Conservation (phyloP, 23 tunicate species). For the Oikopleura vanhoeffeni region DNA sequence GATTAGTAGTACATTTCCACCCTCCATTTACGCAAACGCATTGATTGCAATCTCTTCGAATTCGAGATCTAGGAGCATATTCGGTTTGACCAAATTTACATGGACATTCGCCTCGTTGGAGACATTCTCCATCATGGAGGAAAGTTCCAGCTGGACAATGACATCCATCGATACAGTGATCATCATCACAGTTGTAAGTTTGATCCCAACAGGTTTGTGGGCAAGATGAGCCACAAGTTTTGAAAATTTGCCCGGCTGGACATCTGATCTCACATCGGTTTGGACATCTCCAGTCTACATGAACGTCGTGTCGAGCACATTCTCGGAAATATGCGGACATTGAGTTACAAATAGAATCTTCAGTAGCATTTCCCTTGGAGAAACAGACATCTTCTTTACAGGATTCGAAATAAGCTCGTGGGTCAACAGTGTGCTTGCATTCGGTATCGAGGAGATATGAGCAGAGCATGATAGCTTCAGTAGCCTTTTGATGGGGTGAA, state of each 20-base stretch:
- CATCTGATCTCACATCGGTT: conserved; percentile 40
- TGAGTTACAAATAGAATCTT: conserved; percentile 41
- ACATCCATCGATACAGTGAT: conserved; percentile 97
- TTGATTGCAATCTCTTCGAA: conserved; percentile 94
- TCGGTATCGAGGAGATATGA: conserved; percentile 48
- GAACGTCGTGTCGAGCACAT: conserved; percentile 73
- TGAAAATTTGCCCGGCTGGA: conserved; percentile 72
- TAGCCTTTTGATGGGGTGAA: no score
- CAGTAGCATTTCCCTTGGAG: conserved; percentile 31
- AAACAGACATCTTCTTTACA: conserved; percentile 99
- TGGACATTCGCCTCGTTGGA: conserved; percentile 51
- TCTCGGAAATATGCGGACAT: conserved; percentile 98
- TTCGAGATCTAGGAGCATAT: conserved; percentile 75
- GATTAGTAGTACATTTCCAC: conserved; percentile 84
- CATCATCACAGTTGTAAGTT: conserved; percentile 84
- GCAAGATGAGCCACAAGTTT: conserved; percentile 80
- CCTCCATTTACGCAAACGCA: conserved; percentile 91
- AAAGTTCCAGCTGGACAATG: conserved; percentile 75
- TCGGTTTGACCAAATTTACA: conserved; percentile 63
- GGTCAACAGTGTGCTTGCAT: conserved; percentile 77
- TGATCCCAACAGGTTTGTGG: conserved; percentile 84
- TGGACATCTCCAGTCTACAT: conserved; percentile 74
- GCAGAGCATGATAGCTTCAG: conserved; percentile 57
- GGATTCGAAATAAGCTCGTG: conserved; percentile 71
- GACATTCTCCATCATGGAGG: conserved; percentile 64